Base-by-base conservation (phyloP, 53 echinoderm and acorn worm species). In the Mesocentrotus franciscanus region DNA sequence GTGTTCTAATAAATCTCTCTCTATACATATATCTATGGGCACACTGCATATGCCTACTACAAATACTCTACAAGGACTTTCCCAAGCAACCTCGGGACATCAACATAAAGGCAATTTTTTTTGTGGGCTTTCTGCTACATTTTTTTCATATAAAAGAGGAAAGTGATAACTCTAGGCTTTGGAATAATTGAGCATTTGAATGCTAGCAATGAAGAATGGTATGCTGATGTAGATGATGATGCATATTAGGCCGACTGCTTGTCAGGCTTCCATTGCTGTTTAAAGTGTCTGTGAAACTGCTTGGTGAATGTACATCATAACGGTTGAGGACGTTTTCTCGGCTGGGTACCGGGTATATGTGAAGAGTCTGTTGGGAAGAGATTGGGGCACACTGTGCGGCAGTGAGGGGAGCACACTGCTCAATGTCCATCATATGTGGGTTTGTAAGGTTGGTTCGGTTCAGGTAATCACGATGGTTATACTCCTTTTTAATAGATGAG, bases 161-260 rank as follows among this genome's bases (percentile, higher is more conserved):
- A 87, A 87, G 87, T 87, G n/a, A 26, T 27, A 49, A 39, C 84
- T 84, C 12, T 87, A 87, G 58, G 58, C 87, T 87, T 87, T 87
- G 87, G 87, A 87, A 87, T 87, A 57, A 9, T 57, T 57, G 87
- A 87, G 87, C 20, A 13, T 5, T n/a, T n/a, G n/a, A n/a, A 87
- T 85, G 95, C 87, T 94, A 94, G 95, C 95, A 94, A 22, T 94
- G 95, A 0, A 94, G 95, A 12, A 94, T 94, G 1, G 85, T 94
- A 85, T 94, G 95, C 55, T 94, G 95, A 56, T 94, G 95, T 66
- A 94, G 55, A 87, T 94, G 95, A 66, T 94, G 95, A n/a, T 94
- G 95, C 95, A 94, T 94, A 12, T 85, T 94, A 0, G 95, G 39
- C 29, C 59, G 15, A 59, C 95, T 94, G 71, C 95, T 94, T 10